Evolutionary conservation across 1,140 invertebrate genomes (phyloP), one percentile per base, ranked within the genome.

Genomic region (Saxidomus purpurata): DNA sequence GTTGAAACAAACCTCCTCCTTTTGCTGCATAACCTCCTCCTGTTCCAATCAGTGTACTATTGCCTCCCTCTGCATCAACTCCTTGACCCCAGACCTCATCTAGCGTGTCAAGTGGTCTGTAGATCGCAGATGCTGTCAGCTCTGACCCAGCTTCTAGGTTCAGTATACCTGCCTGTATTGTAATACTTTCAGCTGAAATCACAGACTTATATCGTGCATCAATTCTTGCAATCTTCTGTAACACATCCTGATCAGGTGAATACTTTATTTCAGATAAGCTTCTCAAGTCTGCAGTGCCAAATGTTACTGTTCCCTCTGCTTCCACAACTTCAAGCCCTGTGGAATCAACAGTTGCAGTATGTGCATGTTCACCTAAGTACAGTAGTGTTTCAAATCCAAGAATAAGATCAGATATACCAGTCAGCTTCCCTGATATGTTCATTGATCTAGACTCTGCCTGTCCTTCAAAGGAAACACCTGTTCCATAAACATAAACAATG

Each of bases 141-240:
- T 47, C 90, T 22, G 92, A 84, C 1, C 93, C 93, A 36, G 93
- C 93, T 81, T 94, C 93, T 0, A 94, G 67, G 69, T 94, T 93
- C 22, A 93, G 59, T 28, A 31, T 69, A 55, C 91, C 90, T 34
- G 90, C 71, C 40, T 83, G 89, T 36, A 94, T 80, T 17, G 79
- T 79, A 13, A 94, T 89, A 67, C 91, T 93, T 61, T 94, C 93
- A 19, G 93, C 93, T n/a, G 90, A 93, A 31, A 94, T 90, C 22
- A 83, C 85, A 19, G 93, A 79, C 79, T 91, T 82, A 69, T 92
- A 94, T 19, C 93, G 38, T n/a, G 89, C 79, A 74, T 93, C 91
- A 22, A 94, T 89, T 52, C 82, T 81, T 6, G 91, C 93, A 61
- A 93, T 91, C 8, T 89, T 89, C 43, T 71, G 83, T 15, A 74